A percentile compares a stretch with the other conserved stretches of the same genome.
Evolutionary conservation across 1,140 invertebrate species (phyloP).

Genomic region (Drosophila suzukii): DNA sequence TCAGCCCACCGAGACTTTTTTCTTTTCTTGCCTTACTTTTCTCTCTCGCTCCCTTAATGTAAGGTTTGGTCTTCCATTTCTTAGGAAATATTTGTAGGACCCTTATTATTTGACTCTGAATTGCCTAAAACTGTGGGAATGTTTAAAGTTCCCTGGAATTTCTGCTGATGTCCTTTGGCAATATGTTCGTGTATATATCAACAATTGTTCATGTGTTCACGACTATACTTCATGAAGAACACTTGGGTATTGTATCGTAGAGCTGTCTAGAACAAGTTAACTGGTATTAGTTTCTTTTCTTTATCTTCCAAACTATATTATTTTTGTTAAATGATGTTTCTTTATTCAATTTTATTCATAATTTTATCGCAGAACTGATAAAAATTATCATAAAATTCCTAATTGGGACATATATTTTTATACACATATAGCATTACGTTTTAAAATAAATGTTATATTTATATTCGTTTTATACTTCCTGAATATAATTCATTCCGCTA

Average conservation of each 20-base stretch:
- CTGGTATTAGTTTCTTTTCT: too few species aligned
- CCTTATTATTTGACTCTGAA: slow-evolving; percentile 9
- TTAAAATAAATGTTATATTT: background rate
- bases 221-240: too few species aligned
- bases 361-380: too few species aligned
- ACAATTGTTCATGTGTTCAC: background rate
- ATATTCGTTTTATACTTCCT: background rate
- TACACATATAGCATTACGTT: too few species aligned
- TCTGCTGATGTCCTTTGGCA: background rate
- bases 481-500: too few species aligned
- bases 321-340: too few species aligned
- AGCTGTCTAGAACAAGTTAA: too few species aligned
- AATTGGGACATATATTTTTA: background rate
- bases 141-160: slow-evolving; percentile 3
- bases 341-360: too few species aligned
- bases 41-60: slow-evolving; percentile 7
- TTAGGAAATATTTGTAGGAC: background rate
- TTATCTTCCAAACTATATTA: too few species aligned
- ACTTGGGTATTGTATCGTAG: too few species aligned
- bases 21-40: slow-evolving; percentile 12
- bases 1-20: background rate
- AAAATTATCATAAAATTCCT: too few species aligned
- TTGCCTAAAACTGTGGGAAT: slow-evolving; percentile 5
- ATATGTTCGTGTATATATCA: background rate
- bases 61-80: background rate